Percentiles rank a stretch among this genome's conserved stretches.
phyloP scores from a whole-genome alignment of 2,888 invertebrate species.

The Seira sanloemensis region DNA sequence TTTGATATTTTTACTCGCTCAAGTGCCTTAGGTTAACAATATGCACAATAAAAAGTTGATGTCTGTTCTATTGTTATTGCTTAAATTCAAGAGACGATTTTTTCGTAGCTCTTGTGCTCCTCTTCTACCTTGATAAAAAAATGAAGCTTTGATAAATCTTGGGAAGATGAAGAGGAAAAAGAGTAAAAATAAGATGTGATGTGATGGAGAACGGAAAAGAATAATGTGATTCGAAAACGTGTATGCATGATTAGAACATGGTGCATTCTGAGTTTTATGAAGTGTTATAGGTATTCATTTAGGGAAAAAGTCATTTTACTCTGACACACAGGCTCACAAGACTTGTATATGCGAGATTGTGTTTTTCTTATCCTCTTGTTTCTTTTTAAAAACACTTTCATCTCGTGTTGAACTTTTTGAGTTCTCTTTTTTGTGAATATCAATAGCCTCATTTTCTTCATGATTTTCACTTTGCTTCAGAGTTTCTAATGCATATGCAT shows the following conservation, averaged over 20 bases:
- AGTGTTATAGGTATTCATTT: not conserved
- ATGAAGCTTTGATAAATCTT: not conserved
- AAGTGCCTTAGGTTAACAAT: constrained; percentile 47
- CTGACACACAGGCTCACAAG: too few species aligned
- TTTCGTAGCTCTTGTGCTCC: not conserved
- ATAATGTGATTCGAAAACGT: not conserved
- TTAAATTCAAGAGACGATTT: not conserved
- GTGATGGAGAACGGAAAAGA: not conserved
- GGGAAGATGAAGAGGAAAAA: not conserved
- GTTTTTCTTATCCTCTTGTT: constrained; percentile 15
- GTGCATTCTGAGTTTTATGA: not conserved
- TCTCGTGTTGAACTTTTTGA: constrained; percentile 10
- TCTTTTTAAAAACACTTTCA: not conserved
- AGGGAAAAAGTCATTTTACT: constrained; percentile 33
- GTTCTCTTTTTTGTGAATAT: constrained; percentile 35
- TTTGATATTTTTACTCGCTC: constrained; percentile 33
- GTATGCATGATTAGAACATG: not conserved
- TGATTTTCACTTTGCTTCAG: not conserved
- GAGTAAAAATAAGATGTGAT: not conserved
- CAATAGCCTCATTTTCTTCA: constrained; percentile 18
- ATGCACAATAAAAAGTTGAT: constrained; percentile 52
- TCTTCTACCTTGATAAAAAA: not conserved
- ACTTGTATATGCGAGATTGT: constrained; percentile 17
- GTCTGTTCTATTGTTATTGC: constrained; percentile 7
- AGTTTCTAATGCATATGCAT: not conserved